Percentiles rank a stretch among this genome's conserved stretches.
Conservation (phyloP, 92 coral and sea anemone genomes). For the Blastomussa wellsi region DNA sequence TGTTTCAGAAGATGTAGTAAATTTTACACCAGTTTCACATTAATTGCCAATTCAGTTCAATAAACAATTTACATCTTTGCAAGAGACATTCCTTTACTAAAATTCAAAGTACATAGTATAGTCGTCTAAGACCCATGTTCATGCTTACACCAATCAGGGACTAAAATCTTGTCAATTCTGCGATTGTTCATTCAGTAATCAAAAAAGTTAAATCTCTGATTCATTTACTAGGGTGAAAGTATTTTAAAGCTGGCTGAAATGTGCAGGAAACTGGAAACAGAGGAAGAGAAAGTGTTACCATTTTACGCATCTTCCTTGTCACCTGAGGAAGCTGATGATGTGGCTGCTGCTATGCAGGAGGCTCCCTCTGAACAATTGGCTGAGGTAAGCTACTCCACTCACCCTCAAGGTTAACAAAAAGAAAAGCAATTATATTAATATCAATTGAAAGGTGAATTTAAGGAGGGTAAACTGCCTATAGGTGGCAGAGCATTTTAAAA, state of each 20-base stretch:
- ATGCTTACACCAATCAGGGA: not conserved
- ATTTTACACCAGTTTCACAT: too few species aligned
- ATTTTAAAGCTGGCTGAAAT: constrained; percentile 89
- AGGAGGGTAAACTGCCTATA: too few species aligned
- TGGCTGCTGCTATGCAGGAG: constrained; percentile 85
- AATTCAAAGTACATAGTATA: too few species aligned
- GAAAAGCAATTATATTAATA: too few species aligned
- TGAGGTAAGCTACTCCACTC: constrained; percentile 57
- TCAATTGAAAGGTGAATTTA: too few species aligned
- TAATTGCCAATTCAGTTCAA: too few species aligned
- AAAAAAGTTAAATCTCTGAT: not conserved
- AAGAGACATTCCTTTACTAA: not conserved
- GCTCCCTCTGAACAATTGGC: constrained; percentile 90
- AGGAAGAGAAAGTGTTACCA: constrained; percentile 95
- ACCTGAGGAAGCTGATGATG: constrained; percentile 92
- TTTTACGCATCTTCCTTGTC: constrained; percentile 88
- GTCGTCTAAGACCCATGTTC: not conserved
- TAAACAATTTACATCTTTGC: too few species aligned
- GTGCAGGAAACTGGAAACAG: constrained; percentile 98
- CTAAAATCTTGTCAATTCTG: too few species aligned
- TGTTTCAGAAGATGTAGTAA: too few species aligned
- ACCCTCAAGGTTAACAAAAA: not conserved
- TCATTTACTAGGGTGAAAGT: constrained; percentile 58
- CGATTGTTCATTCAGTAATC: too few species aligned
- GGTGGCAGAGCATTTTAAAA: too few species aligned